Percentiles rank a stretch among this genome's conserved stretches.
Conservation (phyloP, 2,113 vertebrate genomes). For the Ctenomys sociabilis region DNA sequence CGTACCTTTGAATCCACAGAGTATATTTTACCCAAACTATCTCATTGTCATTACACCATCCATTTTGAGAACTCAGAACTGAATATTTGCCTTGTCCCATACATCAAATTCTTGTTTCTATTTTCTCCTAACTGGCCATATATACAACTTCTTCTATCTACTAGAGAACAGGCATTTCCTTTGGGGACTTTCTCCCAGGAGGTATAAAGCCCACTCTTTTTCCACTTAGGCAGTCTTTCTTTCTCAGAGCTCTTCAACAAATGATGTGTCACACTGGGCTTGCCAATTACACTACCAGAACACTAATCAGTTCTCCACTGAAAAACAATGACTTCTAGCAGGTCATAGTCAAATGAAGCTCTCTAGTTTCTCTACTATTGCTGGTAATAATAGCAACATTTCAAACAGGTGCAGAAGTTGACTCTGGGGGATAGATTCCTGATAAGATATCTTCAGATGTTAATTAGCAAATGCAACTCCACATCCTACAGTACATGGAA, state of each 20-base stretch:
- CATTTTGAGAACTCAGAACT: background rate
- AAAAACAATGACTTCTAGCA: constrained; percentile 47
- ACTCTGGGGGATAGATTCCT: background rate
- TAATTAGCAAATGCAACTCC: background rate
- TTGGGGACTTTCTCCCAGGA: background rate
- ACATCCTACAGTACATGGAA: background rate
- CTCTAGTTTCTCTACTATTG: background rate
- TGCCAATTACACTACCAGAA: background rate
- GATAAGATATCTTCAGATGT: background rate
- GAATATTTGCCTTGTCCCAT: background rate
- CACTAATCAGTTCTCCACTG: background rate
- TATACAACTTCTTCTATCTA: background rate
- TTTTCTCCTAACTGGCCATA: background rate
- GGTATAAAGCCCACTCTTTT: background rate
- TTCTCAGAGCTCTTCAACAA: background rate
- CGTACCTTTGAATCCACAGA: background rate
- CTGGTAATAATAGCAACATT: background rate
- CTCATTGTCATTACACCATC: background rate
- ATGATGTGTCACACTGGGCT: background rate
- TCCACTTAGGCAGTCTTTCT: background rate
- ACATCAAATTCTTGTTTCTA: background rate
- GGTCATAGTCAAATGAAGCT: background rate
- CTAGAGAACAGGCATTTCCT: background rate
- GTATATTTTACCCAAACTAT: background rate
- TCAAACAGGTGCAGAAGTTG: background rate